Conservation (phyloP, 64 coral and sea anemone species). For the Catalaphyllia jardinei region DNA sequence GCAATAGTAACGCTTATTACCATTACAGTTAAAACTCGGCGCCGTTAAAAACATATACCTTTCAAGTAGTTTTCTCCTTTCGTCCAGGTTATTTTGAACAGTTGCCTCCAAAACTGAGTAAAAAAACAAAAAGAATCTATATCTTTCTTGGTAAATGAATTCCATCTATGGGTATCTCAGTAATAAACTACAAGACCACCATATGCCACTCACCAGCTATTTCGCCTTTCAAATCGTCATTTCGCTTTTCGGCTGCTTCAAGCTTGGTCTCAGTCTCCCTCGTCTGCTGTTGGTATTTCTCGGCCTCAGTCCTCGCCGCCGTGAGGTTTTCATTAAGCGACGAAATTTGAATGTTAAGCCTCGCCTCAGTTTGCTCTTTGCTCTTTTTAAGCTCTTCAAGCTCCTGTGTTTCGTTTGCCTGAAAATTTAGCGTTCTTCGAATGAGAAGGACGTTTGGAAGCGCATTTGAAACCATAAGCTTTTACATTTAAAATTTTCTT, state of each 20-base stretch:
- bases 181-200: too few relatives aligned
- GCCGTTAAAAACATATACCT: conserved; percentile 47
- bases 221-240: conserved; percentile 73
- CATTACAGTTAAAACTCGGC: neutral
- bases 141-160: too few relatives aligned
- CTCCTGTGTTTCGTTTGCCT: conserved; percentile 81
- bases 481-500: too few relatives aligned
- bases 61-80: conserved; percentile 88
- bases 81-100: conserved; percentile 84
- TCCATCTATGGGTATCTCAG: too few relatives aligned
- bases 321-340: conserved; percentile 77
- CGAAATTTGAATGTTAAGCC: conserved; percentile 84
- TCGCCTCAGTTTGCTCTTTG: conserved; percentile 74
- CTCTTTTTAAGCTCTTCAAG: conserved; percentile 71
- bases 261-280: conserved; percentile 52
- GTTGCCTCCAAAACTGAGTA: conserved; percentile 87
- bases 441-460: neutral
- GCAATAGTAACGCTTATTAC: neutral
- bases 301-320: conserved; percentile 68
- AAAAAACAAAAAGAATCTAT: neutral
- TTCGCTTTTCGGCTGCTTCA: conserved; percentile 51
- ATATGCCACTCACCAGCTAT: conserved; percentile 62
- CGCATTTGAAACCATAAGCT: too few relatives aligned
- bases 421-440: neutral
- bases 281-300: conserved; percentile 58